Evolutionary conservation across 2,113 vertebrate species (phyloP).

Genomic region (Cephalopterus ornatus): DNA sequence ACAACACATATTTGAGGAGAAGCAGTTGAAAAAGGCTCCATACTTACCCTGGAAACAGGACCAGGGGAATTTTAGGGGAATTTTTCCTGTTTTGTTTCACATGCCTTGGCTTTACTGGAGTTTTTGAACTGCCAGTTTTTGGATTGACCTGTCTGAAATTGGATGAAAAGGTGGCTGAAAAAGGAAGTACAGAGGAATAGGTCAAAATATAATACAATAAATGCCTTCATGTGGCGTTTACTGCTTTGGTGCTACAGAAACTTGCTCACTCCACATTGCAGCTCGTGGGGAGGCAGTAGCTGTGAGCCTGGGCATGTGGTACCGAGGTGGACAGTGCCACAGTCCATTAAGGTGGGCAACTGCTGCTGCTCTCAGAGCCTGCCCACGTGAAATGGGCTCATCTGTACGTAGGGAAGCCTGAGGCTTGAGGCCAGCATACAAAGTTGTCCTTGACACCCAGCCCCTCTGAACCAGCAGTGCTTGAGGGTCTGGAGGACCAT

Average conservation of each 20-base stretch:
- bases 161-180: not conserved
- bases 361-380: not conserved
- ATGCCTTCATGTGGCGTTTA: not conserved
- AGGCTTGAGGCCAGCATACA: not conserved
- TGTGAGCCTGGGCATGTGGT: rapidly evolving
- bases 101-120: not conserved
- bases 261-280: not conserved
- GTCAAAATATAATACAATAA: not conserved
- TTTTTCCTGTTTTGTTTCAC: not conserved
- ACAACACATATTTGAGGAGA: slow-evolving; percentile 30
- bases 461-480: not conserved
- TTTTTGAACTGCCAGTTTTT: not conserved
- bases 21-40: not conserved
- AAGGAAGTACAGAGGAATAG: not conserved
- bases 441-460: not conserved
- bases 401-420: rapidly evolving
- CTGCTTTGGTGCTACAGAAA: not conserved
- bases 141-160: not conserved
- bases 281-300: not conserved
- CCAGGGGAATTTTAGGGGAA: not conserved
- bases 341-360: not conserved
- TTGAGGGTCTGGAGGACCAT: not conserved
- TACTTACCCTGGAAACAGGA: not conserved
- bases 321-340: not conserved
- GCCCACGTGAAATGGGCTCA: not conserved